Conservation (phyloP, 2,888 invertebrate species). For the Minunthozetes semirufus region DNA sequence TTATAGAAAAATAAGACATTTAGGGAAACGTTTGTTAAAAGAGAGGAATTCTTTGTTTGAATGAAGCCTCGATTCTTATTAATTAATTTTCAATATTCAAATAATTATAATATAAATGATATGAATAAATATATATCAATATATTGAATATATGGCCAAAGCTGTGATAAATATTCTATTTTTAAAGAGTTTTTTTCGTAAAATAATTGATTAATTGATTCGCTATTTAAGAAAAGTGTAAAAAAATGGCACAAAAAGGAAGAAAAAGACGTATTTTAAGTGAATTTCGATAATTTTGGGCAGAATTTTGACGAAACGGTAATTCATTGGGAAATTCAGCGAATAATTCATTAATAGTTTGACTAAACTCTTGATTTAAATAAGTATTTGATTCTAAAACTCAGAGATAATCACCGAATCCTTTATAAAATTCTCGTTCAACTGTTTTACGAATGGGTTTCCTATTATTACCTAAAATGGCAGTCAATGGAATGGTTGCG, state of each 20-base stretch:
- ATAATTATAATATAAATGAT: background rate
- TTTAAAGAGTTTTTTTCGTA: background rate
- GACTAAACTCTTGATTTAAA: background rate
- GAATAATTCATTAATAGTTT: background rate
- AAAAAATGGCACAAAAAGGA: slow-evolving; percentile 15
- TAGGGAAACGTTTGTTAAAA: too few relatives aligned
- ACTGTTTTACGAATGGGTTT: slow-evolving; percentile 15
- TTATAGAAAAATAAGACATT: too few relatives aligned
- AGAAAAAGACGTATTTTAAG: background rate
- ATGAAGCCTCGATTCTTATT: too few relatives aligned
- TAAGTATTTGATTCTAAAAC: background rate
- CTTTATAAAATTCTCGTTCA: slow-evolving; percentile 16
- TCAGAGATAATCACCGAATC: slow-evolving; percentile 23
- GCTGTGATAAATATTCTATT: background rate
- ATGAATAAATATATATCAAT: background rate
- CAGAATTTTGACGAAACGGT: background rate
- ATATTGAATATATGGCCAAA: background rate
- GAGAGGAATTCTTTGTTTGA: too few relatives aligned
- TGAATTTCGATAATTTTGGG: background rate
- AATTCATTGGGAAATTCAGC: background rate
- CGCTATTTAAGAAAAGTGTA: background rate
- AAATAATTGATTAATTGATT: background rate
- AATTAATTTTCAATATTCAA: too few relatives aligned
- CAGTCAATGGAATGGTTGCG: slow-evolving; percentile 54
- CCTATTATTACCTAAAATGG: slow-evolving; percentile 41